Conservation (phyloP, 2,113 vertebrate genomes). For the Bungarus multicinctus region DNA sequence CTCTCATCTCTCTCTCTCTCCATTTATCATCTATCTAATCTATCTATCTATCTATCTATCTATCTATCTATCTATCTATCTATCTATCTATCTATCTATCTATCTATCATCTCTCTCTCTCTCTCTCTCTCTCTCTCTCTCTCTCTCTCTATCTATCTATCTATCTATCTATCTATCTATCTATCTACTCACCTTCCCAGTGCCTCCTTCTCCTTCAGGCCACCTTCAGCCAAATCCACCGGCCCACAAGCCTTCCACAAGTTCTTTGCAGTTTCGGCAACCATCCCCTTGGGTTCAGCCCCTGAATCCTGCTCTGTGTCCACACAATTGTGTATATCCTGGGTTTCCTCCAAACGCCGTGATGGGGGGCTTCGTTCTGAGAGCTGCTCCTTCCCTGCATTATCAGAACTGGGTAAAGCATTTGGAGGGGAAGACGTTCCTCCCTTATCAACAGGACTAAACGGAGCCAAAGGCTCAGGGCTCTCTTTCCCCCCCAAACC, state of each 20-base stretch:
- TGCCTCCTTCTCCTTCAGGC: slow-evolving; percentile 31
- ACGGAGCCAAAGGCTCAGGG: background rate
- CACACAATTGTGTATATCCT: slow-evolving; percentile 25
- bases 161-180: too few relatives aligned
- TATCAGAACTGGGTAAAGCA: fast-evolving
- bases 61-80: too few relatives aligned
- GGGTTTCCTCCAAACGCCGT: slow-evolving; percentile 43
- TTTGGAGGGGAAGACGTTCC: background rate
- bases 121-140: too few relatives aligned
- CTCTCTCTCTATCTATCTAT: too few relatives aligned
- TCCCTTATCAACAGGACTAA: background rate
- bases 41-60: too few relatives aligned
- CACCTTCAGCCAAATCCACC: background rate
- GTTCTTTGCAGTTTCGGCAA: background rate
- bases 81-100: too few relatives aligned
- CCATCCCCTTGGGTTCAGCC: slow-evolving; percentile 24
- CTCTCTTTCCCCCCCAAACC: background rate
- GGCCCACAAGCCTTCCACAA: background rate
- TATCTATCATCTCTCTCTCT: too few relatives aligned
- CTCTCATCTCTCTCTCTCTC: too few relatives aligned
- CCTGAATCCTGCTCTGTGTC: slow-evolving; percentile 13
- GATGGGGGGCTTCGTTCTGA: slow-evolving; percentile 16
- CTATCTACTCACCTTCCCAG: slow-evolving; percentile 57
- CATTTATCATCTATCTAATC: too few relatives aligned
- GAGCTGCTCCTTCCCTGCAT: background rate